A percentile compares a stretch with the other conserved stretches of the same genome.
phyloP scores from a whole-genome alignment of 2,797 vertebrate genomes.

The Vespertilio murinus region DNA sequence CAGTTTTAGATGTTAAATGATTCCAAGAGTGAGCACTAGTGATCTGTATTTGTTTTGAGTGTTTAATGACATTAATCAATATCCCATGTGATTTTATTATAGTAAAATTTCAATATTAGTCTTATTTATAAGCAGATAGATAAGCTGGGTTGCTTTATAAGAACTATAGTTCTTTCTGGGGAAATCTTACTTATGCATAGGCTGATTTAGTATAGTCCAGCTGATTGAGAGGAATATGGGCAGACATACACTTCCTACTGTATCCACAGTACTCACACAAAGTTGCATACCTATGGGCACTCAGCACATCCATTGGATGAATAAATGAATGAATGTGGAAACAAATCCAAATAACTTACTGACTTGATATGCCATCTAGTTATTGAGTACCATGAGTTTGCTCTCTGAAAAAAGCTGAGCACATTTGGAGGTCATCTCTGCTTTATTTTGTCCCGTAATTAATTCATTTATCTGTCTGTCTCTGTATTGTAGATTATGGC shows the following conservation, averaged over 20 bases:
- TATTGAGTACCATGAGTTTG: background rate
- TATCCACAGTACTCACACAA: background rate
- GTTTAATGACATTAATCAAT: slow-evolving; percentile 14
- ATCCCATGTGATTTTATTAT: background rate
- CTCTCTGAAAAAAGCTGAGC: background rate
- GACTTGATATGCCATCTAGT: background rate
- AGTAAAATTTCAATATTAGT: background rate
- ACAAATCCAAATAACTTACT: background rate
- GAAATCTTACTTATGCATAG: background rate
- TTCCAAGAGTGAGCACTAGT: background rate
- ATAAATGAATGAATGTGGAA: background rate
- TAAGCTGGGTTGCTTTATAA: background rate
- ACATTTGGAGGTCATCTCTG: background rate
- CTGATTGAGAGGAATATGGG: background rate
- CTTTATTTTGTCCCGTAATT: background rate
- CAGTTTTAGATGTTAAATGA: background rate
- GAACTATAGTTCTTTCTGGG: background rate
- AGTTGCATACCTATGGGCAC: background rate
- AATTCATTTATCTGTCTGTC: background rate
- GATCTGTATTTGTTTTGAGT: slow-evolving; percentile 22
- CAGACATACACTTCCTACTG: background rate
- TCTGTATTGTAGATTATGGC: background rate
- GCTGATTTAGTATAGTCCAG: background rate
- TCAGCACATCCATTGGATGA: background rate
- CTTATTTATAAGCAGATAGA: background rate